Evolutionary conservation across 2,888 invertebrate species (phyloP), one percentile per base, ranked within the genome.

Genomic region (Apamea crenata): DNA sequence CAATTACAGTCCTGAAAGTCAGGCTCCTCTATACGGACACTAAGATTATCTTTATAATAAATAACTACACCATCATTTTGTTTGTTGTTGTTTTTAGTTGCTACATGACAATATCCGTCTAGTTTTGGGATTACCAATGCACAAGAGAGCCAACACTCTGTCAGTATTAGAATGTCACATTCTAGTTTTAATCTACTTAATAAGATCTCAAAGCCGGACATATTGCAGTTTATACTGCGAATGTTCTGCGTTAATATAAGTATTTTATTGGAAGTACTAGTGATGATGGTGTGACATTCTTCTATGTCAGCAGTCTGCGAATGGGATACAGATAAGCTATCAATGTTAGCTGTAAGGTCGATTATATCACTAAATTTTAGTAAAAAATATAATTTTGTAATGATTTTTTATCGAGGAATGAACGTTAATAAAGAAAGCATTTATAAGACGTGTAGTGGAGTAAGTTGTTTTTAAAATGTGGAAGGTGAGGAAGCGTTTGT

Each of bases 31-130:
- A 65, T 65, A 10, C 36, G 65, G 10, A 65, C 36, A 40, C 36
- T 65, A 6, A 65, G 25, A 1, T 36, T 65, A 1, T 65, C 16
- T 36, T 65, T 65, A 16, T 65, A 65, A 40, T 65, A 65, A 40
- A 65, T 65, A 16, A 65, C 65, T 29, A 65, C 65, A 12, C 36
- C 65, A 65, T 65, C 25, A 25, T 65, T n/a, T n/a, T n/a, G n/a
- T n/a, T n/a, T n/a, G n/a, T 40, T 66, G 21, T 66, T 66, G 12
- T 10, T 66, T 66, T 66, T 40, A 66, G 65, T 66, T 40, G 65
- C 36, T 12, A 40, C 65, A 66, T 66, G 65, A 40, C 36, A 40
- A 66, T 36, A 66, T 40, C 65, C 65, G 65, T 66, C 65, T 25
- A 29, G 14, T 29, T 61, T 61, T 29, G 40, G 40, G 40, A 40